Evolutionary conservation across 2,113 vertebrate genomes (phyloP), one percentile per base, ranked within the genome.

Genomic region (Actenoides hombroni): DNA sequence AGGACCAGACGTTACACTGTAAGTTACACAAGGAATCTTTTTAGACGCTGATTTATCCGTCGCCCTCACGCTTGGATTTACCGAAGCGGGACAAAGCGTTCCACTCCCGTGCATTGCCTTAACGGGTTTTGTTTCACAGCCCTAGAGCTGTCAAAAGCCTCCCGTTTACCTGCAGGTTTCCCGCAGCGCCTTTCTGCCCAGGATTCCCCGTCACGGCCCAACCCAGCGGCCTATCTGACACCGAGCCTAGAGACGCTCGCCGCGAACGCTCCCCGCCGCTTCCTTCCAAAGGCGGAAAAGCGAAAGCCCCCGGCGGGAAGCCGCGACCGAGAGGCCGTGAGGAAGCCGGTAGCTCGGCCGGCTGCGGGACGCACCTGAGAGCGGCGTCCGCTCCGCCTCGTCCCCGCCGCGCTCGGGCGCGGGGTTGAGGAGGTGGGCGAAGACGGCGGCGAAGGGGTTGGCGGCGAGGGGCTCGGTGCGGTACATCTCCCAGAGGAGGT

Each of bases 401-500:
- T 99, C 99, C n/a, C 96, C 97, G 42, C 98, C 98, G 63, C 98
- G 97, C 56, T 98, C 97, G 33, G 98, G 98, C 17, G 98, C 97
- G 3, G 99, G 99, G 97, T 99, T 99, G 61, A 99, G 98, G n/a
- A 99, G 98, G 94, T 99, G 99, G 9, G 99, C 99, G 86, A 99
- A 99, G 83, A 99, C 99, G 44, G 99, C 99, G 44, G 99, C 99
- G 96, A 99, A 99, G 19, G 99, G 99, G 98, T 99, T 99, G 23
- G 99, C 99, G 23, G 99, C 99, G 24, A 99, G 98, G 53, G 99
- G 99, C 97, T 99, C 99, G 73, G 99, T 99, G 79, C 99, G 99
- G 98, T 99, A 99, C 99, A 99, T 99, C 98, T 99, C 99, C 99
- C 99, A 99, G 0, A 99, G 98, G n/a, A 99, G 98, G 97, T 99